Evolutionary conservation across 1,140 invertebrate species (phyloP).

Genomic region (Apis florea): DNA sequence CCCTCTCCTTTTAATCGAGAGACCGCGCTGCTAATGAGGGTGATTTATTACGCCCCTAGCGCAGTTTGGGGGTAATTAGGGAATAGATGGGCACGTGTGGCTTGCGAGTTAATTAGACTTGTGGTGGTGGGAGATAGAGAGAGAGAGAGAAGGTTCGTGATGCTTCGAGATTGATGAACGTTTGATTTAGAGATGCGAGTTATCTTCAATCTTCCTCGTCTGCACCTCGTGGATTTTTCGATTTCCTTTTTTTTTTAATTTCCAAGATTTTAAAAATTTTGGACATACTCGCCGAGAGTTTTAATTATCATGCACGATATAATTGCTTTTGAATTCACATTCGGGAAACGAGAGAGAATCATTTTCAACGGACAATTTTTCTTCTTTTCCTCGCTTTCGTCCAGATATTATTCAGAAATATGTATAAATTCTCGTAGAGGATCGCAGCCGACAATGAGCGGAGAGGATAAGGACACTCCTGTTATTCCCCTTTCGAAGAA

Average conservation of each 20-base stretch:
- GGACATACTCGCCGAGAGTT: too few relatives aligned
- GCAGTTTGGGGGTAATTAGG: not conserved
- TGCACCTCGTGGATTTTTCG: not conserved
- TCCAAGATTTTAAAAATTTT: too few relatives aligned
- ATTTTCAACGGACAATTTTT: too few relatives aligned
- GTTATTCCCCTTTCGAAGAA: too few relatives aligned
- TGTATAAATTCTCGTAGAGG: not conserved
- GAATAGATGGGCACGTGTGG: not conserved
- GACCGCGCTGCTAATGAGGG: not conserved
- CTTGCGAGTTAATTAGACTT: not conserved
- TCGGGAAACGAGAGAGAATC: too few relatives aligned
- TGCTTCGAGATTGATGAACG: not conserved
- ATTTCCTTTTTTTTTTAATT: too few relatives aligned
- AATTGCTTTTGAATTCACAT: too few relatives aligned
- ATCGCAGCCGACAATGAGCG: not conserved
- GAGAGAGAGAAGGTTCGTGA: not conserved
- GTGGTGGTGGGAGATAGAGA: not conserved
- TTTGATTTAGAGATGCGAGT: not conserved
- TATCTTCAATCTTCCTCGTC: not conserved
- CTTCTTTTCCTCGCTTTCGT: not conserved
- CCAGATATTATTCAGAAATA: not conserved
- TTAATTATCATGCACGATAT: too few relatives aligned
- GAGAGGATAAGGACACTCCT: too few relatives aligned
- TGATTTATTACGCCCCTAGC: not conserved
- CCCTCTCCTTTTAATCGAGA: not conserved